Base-by-base conservation (phyloP, 2,888 invertebrate species). In the Oscheius sp. region DNA sequence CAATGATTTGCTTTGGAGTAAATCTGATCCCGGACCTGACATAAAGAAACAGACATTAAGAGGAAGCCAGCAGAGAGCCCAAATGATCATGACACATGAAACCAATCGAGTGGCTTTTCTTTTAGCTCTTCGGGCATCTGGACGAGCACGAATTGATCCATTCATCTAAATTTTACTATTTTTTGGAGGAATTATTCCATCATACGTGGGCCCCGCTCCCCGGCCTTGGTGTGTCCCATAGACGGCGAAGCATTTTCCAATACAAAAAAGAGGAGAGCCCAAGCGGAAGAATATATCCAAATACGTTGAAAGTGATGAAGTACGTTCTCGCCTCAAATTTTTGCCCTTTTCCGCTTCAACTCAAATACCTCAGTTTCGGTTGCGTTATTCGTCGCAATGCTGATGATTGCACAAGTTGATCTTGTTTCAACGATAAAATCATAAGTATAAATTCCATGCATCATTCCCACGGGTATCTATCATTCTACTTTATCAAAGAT, bases 61-160 rank as follows among this genome's bases (percentile, higher is more conserved):
- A 29, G 96, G 96, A 84, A 93, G 91, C 95, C 95, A 95, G 89
- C 95, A 94, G 46, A 94, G 90, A 23, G 95, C 94, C 88, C 96
- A 96, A 55, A 93, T 93, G 63, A 93, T 74, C n/a, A 84, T 81
- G 2, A 86, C 86, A 39, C 78, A 79, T 8, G 94, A 91, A 23
- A 96, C 94, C 92, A 96, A 92, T 75, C 93, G 90, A 5, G 95
- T 96, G 10, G 76, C 80, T 63, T 84, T 84, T 55, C 76, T 67
- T 68, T 84, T 84, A 0, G 83, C 83, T 34, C 78, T 66, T 1
- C 82, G 75, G 5, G 83, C 79, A 53, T 84, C 84, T 1, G 84
- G 83, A 6, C 83, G 66, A n/a, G 66, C 63, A 17, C 82, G 71
- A 6, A 84, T 65, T 3, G 81, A 82, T 3, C 71, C 64, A 15